These are phyloP conservation scores for Dolichotis patagonum DNA, from an alignment of 2,113 vertebrate genomes.

Conservation along the genomic window DNA sequence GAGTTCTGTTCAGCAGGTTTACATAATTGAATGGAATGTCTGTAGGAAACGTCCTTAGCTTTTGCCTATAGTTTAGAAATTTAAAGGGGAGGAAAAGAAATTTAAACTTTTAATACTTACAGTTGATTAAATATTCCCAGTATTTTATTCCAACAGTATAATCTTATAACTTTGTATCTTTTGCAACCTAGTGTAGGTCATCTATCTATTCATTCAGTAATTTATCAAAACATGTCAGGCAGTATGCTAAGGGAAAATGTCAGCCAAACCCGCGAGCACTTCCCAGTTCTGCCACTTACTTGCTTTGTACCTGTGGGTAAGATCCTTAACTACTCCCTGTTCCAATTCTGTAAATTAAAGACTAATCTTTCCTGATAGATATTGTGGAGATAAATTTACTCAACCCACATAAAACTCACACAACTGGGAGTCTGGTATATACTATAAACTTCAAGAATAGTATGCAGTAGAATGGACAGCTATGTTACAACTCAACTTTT, in stretches of 20 bases:
- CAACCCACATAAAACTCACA: not conserved
- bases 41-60: not conserved
- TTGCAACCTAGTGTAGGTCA: not conserved
- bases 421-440: not conserved
- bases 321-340: not conserved
- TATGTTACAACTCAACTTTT: not conserved
- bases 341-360: not conserved
- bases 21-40: not conserved
- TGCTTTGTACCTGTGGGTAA: not conserved
- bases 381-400: not conserved
- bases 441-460: not conserved
- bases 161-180: not conserved
- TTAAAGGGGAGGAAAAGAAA: not conserved
- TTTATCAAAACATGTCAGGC: not conserved
- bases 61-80: slow-evolving; percentile 17
- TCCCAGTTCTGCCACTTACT: not conserved
- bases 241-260: not conserved
- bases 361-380: not conserved
- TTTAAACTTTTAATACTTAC: not conserved
- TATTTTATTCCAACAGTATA: not conserved
- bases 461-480: not conserved
- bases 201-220: not conserved
- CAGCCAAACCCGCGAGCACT: not conserved
- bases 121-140: not conserved
- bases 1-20: not conserved